Evolutionary conservation across 2,888 invertebrate species (phyloP), one percentile per base, ranked within the genome.

Genomic region (Matsumyia berberina): DNA sequence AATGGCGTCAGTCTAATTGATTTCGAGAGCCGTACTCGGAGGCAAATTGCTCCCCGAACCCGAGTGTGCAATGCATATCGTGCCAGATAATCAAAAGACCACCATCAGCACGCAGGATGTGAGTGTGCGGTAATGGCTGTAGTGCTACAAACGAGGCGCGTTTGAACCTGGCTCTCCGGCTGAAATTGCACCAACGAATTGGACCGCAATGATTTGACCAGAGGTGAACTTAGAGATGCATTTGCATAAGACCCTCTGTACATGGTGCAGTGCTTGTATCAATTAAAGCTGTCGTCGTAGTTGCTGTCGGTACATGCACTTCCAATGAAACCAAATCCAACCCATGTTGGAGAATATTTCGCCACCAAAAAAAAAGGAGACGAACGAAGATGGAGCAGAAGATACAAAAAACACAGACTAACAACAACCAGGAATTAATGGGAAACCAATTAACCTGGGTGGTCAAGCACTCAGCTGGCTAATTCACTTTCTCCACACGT

Each of bases 371-470:
- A 31, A 46, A 42, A 37, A 5, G 35, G 37, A 55, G 39, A 64
- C 53, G 39, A n/a, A 51, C 51, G 15, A 57, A 33, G 44, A 35
- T 53, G 37, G 35, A 80, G 24, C 46, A 33, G 37, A 11, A 19
- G 39, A 55, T 3, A 37, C 11, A 53, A 58, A 51, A 57, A 33
- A 24, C 29, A 60, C 5, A 60, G 74, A 60, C 72, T 73, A 77
- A 86, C 80, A 87, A 69, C 74, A 76, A 85, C 70, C 80, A 77
- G 80, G 80, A 87, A 86, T 87, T 87, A 88, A 88, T 87, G 86
- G 87, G 85, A 86, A 88, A 87, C 87, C 87, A 88, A 88, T 88
- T 88, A 87, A 88, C 86, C 85, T 77, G 86, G 82, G 86, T 81
- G 86, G 81, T 72, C 86, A 81, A 66, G 79, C 79, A 83, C 79